These are phyloP conservation scores for Harlomillsia oculata DNA, from an alignment of 1,140 invertebrate species.

Conservation along the genomic window DNA sequence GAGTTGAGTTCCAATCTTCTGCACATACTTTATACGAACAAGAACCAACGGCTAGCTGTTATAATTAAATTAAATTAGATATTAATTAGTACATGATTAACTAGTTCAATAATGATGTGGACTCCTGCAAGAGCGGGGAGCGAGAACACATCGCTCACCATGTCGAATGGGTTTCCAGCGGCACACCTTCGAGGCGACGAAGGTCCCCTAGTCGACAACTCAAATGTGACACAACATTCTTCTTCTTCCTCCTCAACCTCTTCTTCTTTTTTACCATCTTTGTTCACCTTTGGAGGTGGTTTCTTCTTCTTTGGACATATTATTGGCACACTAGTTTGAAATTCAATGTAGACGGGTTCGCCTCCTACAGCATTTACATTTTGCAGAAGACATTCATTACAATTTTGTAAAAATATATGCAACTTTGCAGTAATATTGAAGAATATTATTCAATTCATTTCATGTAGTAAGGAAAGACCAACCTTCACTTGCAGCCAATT, in stretches of 20 bases:
- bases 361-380: constrained; percentile 10
- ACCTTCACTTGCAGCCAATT: constrained; percentile 30
- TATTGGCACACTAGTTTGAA: constrained; percentile 30
- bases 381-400: not conserved
- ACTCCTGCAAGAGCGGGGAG: no score
- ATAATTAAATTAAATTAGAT: not conserved
- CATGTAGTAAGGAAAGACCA: not conserved
- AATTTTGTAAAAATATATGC: not conserved
- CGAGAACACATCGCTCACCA: no score
- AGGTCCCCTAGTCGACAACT: constrained; percentile 20
- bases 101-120: no score
- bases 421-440: not conserved
- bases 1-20: constrained; percentile 36
- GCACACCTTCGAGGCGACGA: constrained; percentile 28
- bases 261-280: constrained; percentile 24
- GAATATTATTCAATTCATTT: not conserved
- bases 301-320: constrained; percentile 32
- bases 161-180: constrained; percentile 28
- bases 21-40: constrained; percentile 34
- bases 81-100: no score
- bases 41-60: constrained; percentile 29
- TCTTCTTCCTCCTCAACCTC: constrained; percentile 31
- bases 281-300: constrained; percentile 14
- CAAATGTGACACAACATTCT: constrained; percentile 31
- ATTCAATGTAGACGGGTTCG: constrained; percentile 30